phyloP scores from a whole-genome alignment of 1,140 invertebrate genomes.

The Zaprionus africanus region DNA sequence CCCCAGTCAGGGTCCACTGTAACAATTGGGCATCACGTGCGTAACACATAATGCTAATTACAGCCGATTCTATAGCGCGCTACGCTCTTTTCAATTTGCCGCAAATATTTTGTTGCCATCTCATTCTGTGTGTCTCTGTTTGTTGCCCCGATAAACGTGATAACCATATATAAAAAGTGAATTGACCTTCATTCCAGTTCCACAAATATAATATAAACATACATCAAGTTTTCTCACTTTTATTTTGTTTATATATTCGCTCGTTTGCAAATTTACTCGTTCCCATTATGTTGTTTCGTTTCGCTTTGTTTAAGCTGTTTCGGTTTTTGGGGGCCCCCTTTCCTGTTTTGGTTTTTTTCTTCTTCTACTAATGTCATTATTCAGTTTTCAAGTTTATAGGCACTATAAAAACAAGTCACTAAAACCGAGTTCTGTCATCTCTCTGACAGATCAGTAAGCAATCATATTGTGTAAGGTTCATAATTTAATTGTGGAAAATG shows the following conservation, averaged over 20 bases:
- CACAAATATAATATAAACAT: constrained; percentile 39
- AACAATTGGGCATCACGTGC: constrained; percentile 30
- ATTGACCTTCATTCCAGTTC: constrained; percentile 44
- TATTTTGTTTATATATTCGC: constrained; percentile 25
- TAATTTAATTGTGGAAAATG: not conserved
- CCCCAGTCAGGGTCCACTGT: constrained; percentile 3
- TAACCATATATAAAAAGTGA: constrained; percentile 46
- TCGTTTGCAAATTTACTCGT: constrained; percentile 13
- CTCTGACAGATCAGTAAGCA: not conserved
- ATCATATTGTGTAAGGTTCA: constrained; percentile 8
- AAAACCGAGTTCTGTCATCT: not conserved
- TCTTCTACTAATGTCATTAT: constrained; percentile 20
- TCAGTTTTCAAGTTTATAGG: constrained; percentile 14
- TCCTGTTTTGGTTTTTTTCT: not conserved
- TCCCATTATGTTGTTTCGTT: constrained; percentile 16
- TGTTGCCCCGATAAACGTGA: constrained; percentile 58
- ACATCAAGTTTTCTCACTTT: constrained; percentile 14
- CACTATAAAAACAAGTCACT: not conserved
- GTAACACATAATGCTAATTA: constrained; percentile 40
- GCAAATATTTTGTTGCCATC: not conserved
- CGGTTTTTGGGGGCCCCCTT: constrained; percentile 2
- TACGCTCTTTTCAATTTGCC: constrained; percentile 30
- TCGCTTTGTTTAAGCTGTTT: constrained; percentile 9
- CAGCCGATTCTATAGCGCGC: constrained; percentile 24
- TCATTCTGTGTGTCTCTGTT: not conserved